phyloP scores from a whole-genome alignment of 2,888 invertebrate species.

The Crepidodera aurea region DNA sequence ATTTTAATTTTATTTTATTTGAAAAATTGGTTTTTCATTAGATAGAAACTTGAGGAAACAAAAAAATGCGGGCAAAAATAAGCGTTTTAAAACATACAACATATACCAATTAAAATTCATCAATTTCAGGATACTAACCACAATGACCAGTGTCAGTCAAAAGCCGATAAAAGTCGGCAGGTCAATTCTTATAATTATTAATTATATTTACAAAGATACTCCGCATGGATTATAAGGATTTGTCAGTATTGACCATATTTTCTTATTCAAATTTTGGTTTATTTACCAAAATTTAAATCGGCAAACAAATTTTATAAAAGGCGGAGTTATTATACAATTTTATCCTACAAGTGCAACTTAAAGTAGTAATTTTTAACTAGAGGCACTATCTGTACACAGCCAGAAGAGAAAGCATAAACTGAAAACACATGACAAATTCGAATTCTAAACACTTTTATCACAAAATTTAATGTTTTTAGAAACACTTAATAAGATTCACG shows the following conservation, averaged over 20 bases:
- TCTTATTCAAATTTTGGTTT: neutral
- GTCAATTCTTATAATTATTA: conserved; percentile 47
- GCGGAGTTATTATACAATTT: conserved; percentile 27
- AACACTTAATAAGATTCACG: neutral
- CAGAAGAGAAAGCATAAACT: conserved; percentile 45
- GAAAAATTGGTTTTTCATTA: conserved; percentile 4
- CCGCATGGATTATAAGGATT: conserved; percentile 1
- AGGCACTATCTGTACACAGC: conserved; percentile 59
- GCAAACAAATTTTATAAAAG: conserved; percentile 7
- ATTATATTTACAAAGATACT: conserved; percentile 31
- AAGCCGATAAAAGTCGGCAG: conserved; percentile 41
- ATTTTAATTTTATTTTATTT: too few relatives aligned
- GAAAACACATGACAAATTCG: conserved; percentile 34
- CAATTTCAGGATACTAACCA: conserved; percentile 29
- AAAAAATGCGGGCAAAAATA: conserved; percentile 2
- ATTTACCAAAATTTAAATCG: conserved; percentile 7
- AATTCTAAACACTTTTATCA: conserved; percentile 24
- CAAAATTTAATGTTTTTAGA: conserved; percentile 15
- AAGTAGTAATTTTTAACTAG: conserved; percentile 55
- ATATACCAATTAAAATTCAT: conserved; percentile 21
- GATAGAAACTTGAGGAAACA: conserved; percentile 1
- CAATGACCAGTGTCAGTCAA: conserved; percentile 40
- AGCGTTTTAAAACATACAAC: neutral
- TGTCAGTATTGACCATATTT: neutral
- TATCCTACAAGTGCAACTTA: conserved; percentile 55